Percentiles rank a stretch among this genome's conserved stretches.
Evolutionary conservation across 1,140 invertebrate genomes (phyloP).

Genomic region (Globodera ellingtonae): DNA sequence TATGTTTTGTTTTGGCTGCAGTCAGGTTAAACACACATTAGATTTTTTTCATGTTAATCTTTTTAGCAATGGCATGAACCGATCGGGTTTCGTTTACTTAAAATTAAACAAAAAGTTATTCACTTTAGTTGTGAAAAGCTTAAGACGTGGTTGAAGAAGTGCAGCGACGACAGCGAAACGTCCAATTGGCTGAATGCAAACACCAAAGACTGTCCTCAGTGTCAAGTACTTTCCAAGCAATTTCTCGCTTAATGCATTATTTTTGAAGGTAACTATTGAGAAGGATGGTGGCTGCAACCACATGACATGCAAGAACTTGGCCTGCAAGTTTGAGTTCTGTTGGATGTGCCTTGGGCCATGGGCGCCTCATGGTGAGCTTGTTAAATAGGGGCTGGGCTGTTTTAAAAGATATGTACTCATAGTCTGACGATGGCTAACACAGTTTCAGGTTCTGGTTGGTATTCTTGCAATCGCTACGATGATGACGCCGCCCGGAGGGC

Average conservation of each 20-base stretch:
- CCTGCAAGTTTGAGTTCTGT: constrained; percentile 96
- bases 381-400: not conserved
- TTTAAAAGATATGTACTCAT: no score
- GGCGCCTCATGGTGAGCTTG: constrained; percentile 83
- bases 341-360: constrained; percentile 98
- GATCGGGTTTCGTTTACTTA: constrained; percentile 69
- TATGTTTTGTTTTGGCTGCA: constrained; percentile 79
- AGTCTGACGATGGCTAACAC: not conserved
- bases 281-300: constrained; percentile 85
- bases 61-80: constrained; percentile 95
- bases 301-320: constrained; percentile 98
- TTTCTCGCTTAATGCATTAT: not conserved
- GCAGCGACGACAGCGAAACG: constrained; percentile 97
- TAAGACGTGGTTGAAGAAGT: constrained; percentile 97
- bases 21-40: constrained; percentile 66
- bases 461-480: constrained; percentile 96
- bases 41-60: not conserved
- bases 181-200: constrained; percentile 99
- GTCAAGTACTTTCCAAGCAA: constrained; percentile 38
- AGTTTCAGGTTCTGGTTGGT: constrained; percentile 68
- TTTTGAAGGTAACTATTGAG: constrained; percentile 55
- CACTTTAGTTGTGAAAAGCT: constrained; percentile 78
- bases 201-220: constrained; percentile 75
- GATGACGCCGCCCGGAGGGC: constrained; percentile 94
- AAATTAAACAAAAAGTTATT: no score